Conservation (phyloP, 1,140 invertebrate species). For the Anastrepha ludens region DNA sequence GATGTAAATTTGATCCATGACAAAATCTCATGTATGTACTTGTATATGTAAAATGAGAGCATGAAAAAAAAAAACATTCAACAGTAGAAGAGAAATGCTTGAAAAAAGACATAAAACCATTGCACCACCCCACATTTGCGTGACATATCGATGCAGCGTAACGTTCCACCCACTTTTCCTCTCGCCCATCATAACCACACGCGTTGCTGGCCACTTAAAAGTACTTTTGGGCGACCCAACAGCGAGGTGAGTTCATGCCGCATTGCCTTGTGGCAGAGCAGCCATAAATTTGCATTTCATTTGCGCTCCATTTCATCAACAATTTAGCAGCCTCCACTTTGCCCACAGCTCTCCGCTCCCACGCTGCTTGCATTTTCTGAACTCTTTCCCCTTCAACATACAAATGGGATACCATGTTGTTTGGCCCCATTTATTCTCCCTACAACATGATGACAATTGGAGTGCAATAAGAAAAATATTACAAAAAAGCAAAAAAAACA, state of each 20-base stretch:
- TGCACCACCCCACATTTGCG: neutral
- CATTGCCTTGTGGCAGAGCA: neutral
- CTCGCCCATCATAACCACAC: too few relatives aligned
- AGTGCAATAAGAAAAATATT: neutral
- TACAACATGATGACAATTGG: constrained; percentile 37
- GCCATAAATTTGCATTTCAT: constrained; percentile 27
- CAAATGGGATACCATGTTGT: neutral
- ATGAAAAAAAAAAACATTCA: neutral
- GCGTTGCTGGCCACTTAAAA: neutral
- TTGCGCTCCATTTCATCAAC: constrained; percentile 40
- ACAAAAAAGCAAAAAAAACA: neutral
- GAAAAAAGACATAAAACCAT: neutral
- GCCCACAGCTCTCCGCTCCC: too few relatives aligned
- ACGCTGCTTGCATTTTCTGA: too few relatives aligned
- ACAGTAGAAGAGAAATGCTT: neutral
- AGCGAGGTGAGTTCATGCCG: constrained; percentile 26
- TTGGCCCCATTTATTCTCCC: neutral
- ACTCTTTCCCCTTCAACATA: neutral
- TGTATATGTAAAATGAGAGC: neutral
- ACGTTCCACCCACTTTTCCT: neutral
- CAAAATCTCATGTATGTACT: neutral
- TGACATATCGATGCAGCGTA: neutral
- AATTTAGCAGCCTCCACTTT: constrained; percentile 22
- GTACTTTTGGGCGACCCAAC: neutral
- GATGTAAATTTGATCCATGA: neutral